A percentile compares a stretch with the other conserved stretches of the same genome.
Conservation (phyloP, 1,140 invertebrate genomes). For the Calliphora vicina region DNA sequence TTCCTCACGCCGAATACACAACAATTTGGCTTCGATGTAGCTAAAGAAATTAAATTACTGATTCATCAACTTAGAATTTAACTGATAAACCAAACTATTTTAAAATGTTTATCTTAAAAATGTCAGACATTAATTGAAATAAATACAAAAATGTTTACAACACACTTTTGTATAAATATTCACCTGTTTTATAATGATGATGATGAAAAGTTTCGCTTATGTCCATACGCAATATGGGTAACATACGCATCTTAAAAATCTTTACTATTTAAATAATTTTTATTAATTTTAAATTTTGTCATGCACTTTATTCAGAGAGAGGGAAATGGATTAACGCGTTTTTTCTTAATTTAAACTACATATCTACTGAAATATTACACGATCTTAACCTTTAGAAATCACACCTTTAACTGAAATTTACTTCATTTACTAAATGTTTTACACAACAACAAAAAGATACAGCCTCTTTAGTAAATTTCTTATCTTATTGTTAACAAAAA, state of each 20-base stretch:
- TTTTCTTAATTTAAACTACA: neutral
- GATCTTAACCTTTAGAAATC: neutral
- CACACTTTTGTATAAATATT: neutral
- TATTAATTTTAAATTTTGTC: slow-evolving; percentile 19
- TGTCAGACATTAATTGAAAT: neutral
- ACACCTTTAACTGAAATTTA: slow-evolving; percentile 14
- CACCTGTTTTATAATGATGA: slow-evolving; percentile 2
- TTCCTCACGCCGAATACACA: too few species aligned
- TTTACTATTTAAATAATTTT: neutral
- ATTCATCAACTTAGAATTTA: too few species aligned
- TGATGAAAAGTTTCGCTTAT: slow-evolving; percentile 38
- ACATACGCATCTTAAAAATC: slow-evolving; percentile 60
- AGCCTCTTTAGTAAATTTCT: slow-evolving; percentile 20
- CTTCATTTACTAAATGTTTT: neutral
- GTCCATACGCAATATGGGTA: slow-evolving; percentile 53
- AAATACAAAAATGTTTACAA: neutral
- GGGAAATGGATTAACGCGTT: neutral
- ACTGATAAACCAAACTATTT: too few species aligned
- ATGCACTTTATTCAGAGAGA: slow-evolving; percentile 6
- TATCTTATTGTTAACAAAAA: slow-evolving; percentile 12
- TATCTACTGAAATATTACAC: slow-evolving; percentile 18
- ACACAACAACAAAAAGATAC: neutral
- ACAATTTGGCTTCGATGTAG: too few species aligned
- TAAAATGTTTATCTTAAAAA: too few species aligned
- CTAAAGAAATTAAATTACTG: too few species aligned